A percentile compares a stretch with the other conserved stretches of the same genome.
Evolutionary conservation across 2,888 invertebrate species (phyloP).

Genomic region (Caenorhabditis angaria): DNA sequence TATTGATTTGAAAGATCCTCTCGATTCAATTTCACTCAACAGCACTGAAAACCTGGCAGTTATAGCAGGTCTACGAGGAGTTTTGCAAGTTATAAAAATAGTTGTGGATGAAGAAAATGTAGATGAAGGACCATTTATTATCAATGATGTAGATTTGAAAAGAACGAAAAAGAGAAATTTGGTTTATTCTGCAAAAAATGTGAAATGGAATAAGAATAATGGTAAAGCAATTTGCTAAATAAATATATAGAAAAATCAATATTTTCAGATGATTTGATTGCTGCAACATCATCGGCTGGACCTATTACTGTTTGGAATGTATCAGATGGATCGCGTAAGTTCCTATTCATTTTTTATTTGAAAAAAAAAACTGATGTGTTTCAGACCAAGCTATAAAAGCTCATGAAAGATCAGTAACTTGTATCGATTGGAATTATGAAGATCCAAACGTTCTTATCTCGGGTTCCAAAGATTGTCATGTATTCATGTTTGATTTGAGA

Average conservation of each 20-base stretch:
- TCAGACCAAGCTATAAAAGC: constrained; percentile 41
- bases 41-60: constrained; percentile 36
- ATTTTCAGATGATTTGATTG: constrained; percentile 49
- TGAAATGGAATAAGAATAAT: constrained; percentile 49
- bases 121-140: constrained; percentile 25
- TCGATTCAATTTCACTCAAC: constrained; percentile 52
- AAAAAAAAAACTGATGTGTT: constrained; percentile 9
- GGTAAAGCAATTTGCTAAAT: constrained; percentile 20
- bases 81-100: constrained; percentile 47
- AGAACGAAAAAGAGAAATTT: constrained; percentile 40
- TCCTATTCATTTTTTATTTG: not conserved
- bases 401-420: constrained; percentile 56
- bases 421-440: constrained; percentile 44
- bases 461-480: constrained; percentile 40
- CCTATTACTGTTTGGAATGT: constrained; percentile 55
- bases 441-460: constrained; percentile 42
- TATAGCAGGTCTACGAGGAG: constrained; percentile 50
- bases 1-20: constrained; percentile 46
- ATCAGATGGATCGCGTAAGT: constrained; percentile 33
- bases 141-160: constrained; percentile 34
- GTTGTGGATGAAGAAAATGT: not conserved
- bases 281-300: constrained; percentile 55
- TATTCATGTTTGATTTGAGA: constrained; percentile 40
- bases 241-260: no score
- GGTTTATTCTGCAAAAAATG: constrained; percentile 48